A percentile compares a stretch with the other conserved stretches of the same genome.
phyloP scores from a whole-genome alignment of 2,888 invertebrate genomes.

The Holacanthella duospinosa region DNA sequence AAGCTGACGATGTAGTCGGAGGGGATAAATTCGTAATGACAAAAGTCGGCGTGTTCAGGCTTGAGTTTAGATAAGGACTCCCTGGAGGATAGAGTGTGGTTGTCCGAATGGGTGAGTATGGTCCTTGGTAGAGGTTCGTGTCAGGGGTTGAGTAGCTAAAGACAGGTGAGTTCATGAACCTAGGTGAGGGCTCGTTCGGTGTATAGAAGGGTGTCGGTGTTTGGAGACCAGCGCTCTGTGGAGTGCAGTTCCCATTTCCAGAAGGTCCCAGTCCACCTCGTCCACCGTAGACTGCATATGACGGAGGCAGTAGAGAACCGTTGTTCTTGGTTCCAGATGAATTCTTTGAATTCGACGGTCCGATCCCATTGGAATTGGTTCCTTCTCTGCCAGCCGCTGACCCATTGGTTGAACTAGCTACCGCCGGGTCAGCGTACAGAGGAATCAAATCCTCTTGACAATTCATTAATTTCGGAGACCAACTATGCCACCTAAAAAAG shows the following conservation, averaged over 20 bases:
- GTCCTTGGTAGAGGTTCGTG: constrained; percentile 36
- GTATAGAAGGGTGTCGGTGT: constrained; percentile 37
- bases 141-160: constrained; percentile 35
- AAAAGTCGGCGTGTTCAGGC: constrained; percentile 11
- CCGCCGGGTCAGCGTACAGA: constrained; percentile 12
- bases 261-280: not conserved
- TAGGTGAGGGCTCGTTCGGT: constrained; percentile 36
- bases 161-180: constrained; percentile 37
- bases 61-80: constrained; percentile 33
- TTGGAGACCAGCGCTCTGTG: constrained; percentile 17
- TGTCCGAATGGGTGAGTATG: constrained; percentile 34
- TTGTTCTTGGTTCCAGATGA: not conserved
- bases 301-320: not conserved
- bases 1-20: not conserved
- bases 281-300: not conserved
- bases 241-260: not conserved
- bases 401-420: not conserved
- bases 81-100: constrained; percentile 31
- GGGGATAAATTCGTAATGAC: not conserved
- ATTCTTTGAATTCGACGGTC: not conserved
- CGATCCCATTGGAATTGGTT: not conserved
- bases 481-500: constrained; percentile 33
- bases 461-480: constrained; percentile 39
- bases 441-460: constrained; percentile 39
- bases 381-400: not conserved